Base-by-base conservation (phyloP, 2,888 invertebrate genomes). In the Tryphoninae sp. region DNA sequence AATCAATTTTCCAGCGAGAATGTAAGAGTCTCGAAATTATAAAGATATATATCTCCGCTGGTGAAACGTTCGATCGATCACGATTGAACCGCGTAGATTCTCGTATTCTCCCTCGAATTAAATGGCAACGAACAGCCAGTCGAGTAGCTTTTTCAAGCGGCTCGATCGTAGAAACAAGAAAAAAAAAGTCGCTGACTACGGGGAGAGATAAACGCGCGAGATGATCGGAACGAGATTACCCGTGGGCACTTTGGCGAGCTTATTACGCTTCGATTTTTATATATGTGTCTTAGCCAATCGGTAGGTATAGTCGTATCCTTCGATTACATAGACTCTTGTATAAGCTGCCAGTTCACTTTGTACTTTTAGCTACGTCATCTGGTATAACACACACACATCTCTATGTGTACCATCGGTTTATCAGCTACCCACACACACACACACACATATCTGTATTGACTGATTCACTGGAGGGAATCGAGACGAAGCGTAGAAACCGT, bases 131-230 rank as follows among this genome's bases (percentile, higher is more conserved):
- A 68, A 55, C 26, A 68, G 68, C 55, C 53, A 69, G 33, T 33
- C 33, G 13, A 64, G 64, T 49, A 64, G 45, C 55, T 61, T 49
- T 68, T 55, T n/a, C 62, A 33, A 40, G 19, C 8, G 2, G 2
- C 53, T 40, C 40, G 45, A 45, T 55, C 51, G 49, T 61, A 49
- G 51, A 58, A 75, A 45, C 67, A 53, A 49, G 55, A 55, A 61
- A 33, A 26, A 33, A 33, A 42, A 65, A 74, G 22, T 68, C 58
- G 79, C 79, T 80, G 79, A 80, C 79, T 64, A 33, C 1, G 58
- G 23, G 3, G 64, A 16, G 59, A 64, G 33, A 65, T 22, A 59
- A 59, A 61, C 45, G 19, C n/a, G 58, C 26, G 45, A 13, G 45
- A 53, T 45, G 58, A 72, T 40, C 9, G 40, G 49, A 58, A 49